These are phyloP conservation scores for Glyphotaelius pellucidus DNA, from an alignment of 2,888 invertebrate genomes.

Conservation along the genomic window DNA sequence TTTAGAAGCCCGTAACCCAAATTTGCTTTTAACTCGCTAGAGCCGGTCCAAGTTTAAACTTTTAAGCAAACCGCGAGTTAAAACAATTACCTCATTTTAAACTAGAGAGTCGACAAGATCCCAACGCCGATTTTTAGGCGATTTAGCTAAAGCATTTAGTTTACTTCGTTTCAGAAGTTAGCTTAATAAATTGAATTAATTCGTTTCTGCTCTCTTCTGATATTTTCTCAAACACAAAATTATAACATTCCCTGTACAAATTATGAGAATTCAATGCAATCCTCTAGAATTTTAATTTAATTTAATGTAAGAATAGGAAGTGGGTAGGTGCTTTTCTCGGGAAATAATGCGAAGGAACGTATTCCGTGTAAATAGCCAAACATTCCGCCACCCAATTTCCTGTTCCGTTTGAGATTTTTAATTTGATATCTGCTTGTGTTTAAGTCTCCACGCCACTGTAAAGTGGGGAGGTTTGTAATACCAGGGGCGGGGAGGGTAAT, in stretches of 20 bases:
- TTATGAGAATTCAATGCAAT: neutral
- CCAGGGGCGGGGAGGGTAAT: slow-evolving; percentile 43
- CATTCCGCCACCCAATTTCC: slow-evolving; percentile 48
- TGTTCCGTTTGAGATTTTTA: slow-evolving; percentile 56
- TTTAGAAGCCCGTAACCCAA: slow-evolving; percentile 41
- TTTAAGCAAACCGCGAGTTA: slow-evolving; percentile 7
- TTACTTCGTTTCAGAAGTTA: neutral
- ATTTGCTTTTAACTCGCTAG: slow-evolving; percentile 24
- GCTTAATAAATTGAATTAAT: neutral
- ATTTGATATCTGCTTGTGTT: slow-evolving; percentile 58
- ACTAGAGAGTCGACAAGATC: neutral
- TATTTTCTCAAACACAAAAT: neutral
- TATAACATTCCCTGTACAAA: neutral
- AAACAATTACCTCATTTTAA: slow-evolving; percentile 7
- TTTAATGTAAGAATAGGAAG: neutral
- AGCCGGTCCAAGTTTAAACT: neutral
- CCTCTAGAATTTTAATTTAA: neutral
- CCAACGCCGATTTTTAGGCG: neutral
- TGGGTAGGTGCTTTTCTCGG: neutral
- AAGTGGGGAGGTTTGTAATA: slow-evolving; percentile 15
- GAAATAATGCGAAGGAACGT: neutral
- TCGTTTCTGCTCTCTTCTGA: neutral
- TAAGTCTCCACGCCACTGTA: slow-evolving; percentile 54
- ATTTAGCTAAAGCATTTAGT: neutral
- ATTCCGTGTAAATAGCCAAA: slow-evolving; percentile 34